Base-by-base conservation (phyloP, 2,888 invertebrate species). In the Galerucella pusilla region DNA sequence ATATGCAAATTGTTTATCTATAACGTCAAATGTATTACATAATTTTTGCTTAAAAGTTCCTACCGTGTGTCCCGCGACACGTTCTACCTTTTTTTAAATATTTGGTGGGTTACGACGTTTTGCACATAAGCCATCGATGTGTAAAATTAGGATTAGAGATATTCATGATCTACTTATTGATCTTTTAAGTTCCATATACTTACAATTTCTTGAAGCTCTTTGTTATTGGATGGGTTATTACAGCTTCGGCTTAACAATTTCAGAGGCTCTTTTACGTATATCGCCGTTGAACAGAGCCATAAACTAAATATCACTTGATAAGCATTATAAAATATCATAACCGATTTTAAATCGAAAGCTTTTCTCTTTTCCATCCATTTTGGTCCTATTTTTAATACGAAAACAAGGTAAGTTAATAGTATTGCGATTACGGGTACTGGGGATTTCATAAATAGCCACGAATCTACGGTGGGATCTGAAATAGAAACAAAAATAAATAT, bases 241-340 rank as follows among this genome's bases (percentile, higher is more conserved):
- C 83, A 85, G 7, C 83, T 83, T 73, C 83, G 82, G 52, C 81
- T 83, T 10, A 85, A 75, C 68, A 83, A 60, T 75, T 83, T 80
- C 60, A 83, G 67, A 14, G 81, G 81, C 65, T 81, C 80, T 68
- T 84, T 82, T 45, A 85, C 83, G 82, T 86, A 83, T 87, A 91
- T 75, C 1, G 82, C 84, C 70, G 83, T 82, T 28, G 88, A 85
- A 77, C 91, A 90, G 81, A 97, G 89, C 90, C 92, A 97, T 14
- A 92, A 86, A 83, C 96, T 97, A 88, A 96, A 93, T 14, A 94
- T 64, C 6, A 97, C 96, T 91, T 97, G 97, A 72, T 93, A 92
- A n/a, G 94, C 91, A 85, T 98, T 98, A 88, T 97, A 98, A 0
- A 90, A 84, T 20, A 95, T 90, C 84, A 97, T 91, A 0, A 93